Evolutionary conservation across 1,140 invertebrate genomes (phyloP), one percentile per base, ranked within the genome.

Genomic region (Zaprionus vittiger): DNA sequence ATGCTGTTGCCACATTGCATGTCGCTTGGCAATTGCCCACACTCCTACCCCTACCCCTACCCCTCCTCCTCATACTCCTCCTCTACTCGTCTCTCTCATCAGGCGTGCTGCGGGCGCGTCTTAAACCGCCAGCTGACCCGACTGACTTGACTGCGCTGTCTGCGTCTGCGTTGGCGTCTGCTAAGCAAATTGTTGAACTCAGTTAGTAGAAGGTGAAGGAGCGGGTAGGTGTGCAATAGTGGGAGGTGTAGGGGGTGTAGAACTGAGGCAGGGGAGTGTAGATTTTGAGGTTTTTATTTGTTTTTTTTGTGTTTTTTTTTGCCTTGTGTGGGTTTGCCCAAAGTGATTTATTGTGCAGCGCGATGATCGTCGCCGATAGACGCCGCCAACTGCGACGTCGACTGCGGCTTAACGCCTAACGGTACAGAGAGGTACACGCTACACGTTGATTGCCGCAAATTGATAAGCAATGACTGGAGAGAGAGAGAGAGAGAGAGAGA

Each of bases 121-220:
- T 75, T 75, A 31, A 75, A 71, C 38, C 73, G 73, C 73, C 73
- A 75, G 73, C 73, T 75, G 73, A 75, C 73, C 41, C 24, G 54
- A 56, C 57, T 28, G 52, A 34, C 31, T 34, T 28, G 54, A 28
- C 67, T 47, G n/a, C 41, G 15, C 15, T 15, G 15, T 22, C 41
- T 24, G 37, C 22, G 57, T 14, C 37, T 34, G 74, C 79, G 74
- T 81, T 74, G 74, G 74, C 73, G 79, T 71, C 47, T 52, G 22
- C 66, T 28, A 64, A 64, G 59, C 77, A 62, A 80, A 83, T 80
- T 83, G 76, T 80, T 83, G 80, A 82, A 83, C 80, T 84, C 72
- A 60, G 52, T 56, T 78, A 20, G 41, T 9, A 17, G 41, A 9
- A 41, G 41, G 6, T 5, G 5, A 3, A 17, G 41, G 6, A 44